Base-by-base conservation (phyloP, 2,797 vertebrate species). In the Acrocephalus scirpaceus region DNA sequence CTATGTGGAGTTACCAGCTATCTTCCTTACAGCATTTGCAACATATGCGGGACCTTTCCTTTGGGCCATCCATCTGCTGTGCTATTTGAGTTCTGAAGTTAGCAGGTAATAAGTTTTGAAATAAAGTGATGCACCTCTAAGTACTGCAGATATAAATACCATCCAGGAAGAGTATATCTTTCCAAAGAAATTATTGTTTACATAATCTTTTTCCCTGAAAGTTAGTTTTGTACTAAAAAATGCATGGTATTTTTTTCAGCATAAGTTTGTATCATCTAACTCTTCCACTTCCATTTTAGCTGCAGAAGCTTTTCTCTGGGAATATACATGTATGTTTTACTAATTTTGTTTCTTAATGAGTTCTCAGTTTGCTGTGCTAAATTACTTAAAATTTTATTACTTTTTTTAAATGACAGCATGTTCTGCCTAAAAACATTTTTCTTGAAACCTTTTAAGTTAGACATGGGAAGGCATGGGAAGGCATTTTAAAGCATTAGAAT, bases 11-110 rank as follows among this genome's bases (percentile, higher is more conserved):
- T 97, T 98, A 40, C 99, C 99, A 32, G 99, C 99, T 40, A 71
- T 99, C 74, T 97, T 99, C 88, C 96, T 99, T 66, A 99, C 99
- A 2, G 98, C 97, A 1, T 98, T 99, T 80, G 98, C 98, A 50
- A 99, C 99, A 0, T 99, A 99, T 1, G 96, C 98, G 0, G 99
- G 99, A n/a, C 99, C 99, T 4, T 91, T 99, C 86, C 98, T 99
- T 64, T 99, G 99, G 99, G 98, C 98, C 50, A 97, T 98, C 93
- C 99, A 99, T 97, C 97, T 99, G 16, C 97, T 99, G 73, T 99
- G 98, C 96, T 98, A 98, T 97, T 98, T 99, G 94, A 99, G 98
- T 97, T 98, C 98, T 25, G 98, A 99, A 95, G 97, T 96, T 74
- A 96, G 96, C 97, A 98, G 98, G 99, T 99, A 95, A 98, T 64